phyloP scores from a whole-genome alignment of 2,113 vertebrate genomes.

The Vombatus ursinus region DNA sequence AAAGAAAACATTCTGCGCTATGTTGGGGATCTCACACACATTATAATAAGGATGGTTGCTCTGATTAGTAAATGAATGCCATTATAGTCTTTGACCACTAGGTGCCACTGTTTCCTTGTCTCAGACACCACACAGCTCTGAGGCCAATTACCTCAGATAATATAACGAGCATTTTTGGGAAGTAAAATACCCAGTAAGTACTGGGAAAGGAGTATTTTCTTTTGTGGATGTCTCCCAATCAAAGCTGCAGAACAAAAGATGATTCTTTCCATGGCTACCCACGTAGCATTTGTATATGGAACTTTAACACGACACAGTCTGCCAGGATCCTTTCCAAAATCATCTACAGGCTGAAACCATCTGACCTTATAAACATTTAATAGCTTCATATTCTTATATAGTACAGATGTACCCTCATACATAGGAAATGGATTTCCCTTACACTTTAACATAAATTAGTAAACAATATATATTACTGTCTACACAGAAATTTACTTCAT shows the following conservation, averaged over 20 bases:
- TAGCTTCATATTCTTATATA: conserved; percentile 29
- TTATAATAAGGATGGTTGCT: neutral
- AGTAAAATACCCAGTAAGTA: conserved; percentile 70
- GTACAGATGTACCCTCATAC: conserved; percentile 1
- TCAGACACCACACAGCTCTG: neutral
- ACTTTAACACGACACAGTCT: neutral
- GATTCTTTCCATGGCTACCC: conserved; percentile 63
- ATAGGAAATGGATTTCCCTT: neutral
- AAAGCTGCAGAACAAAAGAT: conserved; percentile 70
- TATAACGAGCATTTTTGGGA: conserved; percentile 61
- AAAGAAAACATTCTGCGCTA: conserved; percentile 10
- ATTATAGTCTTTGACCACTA: neutral
- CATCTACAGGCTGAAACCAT: neutral
- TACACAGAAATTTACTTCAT: conserved; percentile 25
- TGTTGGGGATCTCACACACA: neutral
- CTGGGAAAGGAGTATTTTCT: conserved; percentile 74
- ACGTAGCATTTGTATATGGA: conserved; percentile 38
- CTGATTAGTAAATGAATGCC: neutral
- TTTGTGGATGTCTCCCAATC: conserved; percentile 75
- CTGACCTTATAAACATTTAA: conserved; percentile 13
- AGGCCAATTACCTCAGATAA: conserved; percentile 36
- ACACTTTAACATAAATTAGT: neutral
- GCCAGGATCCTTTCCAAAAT: conserved; percentile 17
- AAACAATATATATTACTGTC: neutral
- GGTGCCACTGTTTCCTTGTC: conserved; percentile 66